These are phyloP conservation scores for Andricus grossulariae DNA, from an alignment of 1,140 invertebrate genomes.

Conservation along the genomic window DNA sequence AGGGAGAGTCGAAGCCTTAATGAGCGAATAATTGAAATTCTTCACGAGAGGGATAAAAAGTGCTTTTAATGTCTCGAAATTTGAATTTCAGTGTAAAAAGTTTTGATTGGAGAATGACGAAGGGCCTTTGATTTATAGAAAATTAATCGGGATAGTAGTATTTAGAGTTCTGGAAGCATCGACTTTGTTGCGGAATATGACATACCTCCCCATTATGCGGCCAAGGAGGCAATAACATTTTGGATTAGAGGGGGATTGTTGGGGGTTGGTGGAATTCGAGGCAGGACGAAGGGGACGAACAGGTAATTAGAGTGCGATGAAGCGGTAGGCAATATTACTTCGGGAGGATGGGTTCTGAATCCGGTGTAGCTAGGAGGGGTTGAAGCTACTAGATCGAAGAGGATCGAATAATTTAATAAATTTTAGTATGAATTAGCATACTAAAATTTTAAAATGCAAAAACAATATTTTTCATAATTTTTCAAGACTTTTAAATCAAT, in stretches of 20 bases:
- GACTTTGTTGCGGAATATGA: slow-evolving; percentile 18
- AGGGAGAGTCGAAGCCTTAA: background rate
- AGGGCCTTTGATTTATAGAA: slow-evolving; percentile 12
- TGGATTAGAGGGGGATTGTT: background rate
- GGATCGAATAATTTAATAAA: too few species aligned
- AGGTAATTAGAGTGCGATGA: slow-evolving; percentile 26
- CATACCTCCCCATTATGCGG: slow-evolving; percentile 14
- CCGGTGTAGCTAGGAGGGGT: background rate
- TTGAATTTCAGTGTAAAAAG: background rate
- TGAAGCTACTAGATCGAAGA: background rate
- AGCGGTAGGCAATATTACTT: slow-evolving; percentile 5
- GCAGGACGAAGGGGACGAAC: background rate
- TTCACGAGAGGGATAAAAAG: background rate
- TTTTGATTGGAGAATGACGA: slow-evolving; percentile 1
- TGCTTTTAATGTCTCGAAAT: background rate
- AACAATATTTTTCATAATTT: too few species aligned
- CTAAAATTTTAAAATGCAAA: too few species aligned
- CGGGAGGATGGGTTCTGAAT: background rate
- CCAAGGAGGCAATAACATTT: slow-evolving; percentile 24
- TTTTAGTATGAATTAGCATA: too few species aligned
- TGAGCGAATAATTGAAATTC: slow-evolving; percentile 23
- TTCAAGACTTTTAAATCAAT: too few species aligned
- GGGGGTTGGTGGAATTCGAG: background rate
- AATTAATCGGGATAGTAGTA: background rate
- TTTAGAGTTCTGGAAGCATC: background rate